These are phyloP conservation scores for Rhopalosiphum nymphaeae DNA, from an alignment of 2,888 invertebrate genomes.

Conservation along the genomic window DNA sequence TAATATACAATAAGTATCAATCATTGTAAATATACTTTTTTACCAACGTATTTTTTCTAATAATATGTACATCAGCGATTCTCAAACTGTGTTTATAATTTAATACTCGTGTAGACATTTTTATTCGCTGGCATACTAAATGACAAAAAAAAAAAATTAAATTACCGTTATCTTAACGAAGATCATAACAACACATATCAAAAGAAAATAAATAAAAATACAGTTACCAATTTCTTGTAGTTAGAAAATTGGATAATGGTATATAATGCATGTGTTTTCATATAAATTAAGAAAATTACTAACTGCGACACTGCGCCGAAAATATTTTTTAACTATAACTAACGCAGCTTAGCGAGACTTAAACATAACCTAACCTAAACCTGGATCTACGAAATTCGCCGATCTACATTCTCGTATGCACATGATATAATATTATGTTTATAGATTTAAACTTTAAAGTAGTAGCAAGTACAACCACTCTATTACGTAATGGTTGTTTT, in stretches of 20 bases:
- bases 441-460: background rate
- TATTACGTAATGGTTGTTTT: background rate
- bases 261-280: background rate
- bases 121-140: background rate
- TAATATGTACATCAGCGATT: background rate
- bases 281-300: background rate
- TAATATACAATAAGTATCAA: background rate
- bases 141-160: background rate
- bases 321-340: background rate
- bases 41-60: background rate
- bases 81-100: background rate
- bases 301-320: background rate
- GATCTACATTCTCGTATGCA: background rate
- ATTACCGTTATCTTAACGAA: background rate
- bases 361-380: background rate
- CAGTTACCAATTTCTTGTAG: background rate
- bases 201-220: background rate
- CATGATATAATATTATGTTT: background rate
- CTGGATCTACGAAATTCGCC: background rate
- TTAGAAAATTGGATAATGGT: background rate
- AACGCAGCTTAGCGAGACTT: background rate
- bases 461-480: background rate
- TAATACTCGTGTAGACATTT: background rate
- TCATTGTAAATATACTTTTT: background rate
- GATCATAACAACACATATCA: background rate